Percentiles rank a stretch among this genome's conserved stretches.
Conservation (phyloP, 1,140 invertebrate species). For the Drosophila triauraria region DNA sequence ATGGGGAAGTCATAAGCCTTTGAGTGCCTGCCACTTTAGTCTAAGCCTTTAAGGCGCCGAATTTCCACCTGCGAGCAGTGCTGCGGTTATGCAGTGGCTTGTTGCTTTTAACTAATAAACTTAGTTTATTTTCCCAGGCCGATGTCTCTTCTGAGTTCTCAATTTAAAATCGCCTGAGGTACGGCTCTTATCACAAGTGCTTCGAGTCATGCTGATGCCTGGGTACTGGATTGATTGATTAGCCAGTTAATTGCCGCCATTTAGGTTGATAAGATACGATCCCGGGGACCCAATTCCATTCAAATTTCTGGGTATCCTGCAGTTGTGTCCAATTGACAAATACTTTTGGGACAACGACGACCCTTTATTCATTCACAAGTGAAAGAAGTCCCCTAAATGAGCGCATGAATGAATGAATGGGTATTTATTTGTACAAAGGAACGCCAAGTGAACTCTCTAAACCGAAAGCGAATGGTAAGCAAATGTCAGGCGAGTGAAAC, state of each 20-base stretch:
- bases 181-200: constrained; percentile 30
- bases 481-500: constrained; percentile 36
- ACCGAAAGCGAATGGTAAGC: constrained; percentile 43
- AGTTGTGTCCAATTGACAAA: constrained; percentile 21
- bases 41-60: constrained; percentile 55
- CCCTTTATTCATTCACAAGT: constrained; percentile 19
- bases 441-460: constrained; percentile 22
- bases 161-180: constrained; percentile 12
- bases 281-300: constrained; percentile 25
- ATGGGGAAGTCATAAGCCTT: constrained; percentile 54
- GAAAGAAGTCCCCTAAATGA: constrained; percentile 42
- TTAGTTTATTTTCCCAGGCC: constrained; percentile 7
- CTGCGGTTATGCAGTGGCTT: constrained; percentile 15
- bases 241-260: constrained; percentile 51
- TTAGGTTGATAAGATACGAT: constrained; percentile 49
- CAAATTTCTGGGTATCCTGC: constrained; percentile 8
- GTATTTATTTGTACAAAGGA: constrained; percentile 42
- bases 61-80: constrained; percentile 13
- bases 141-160: neutral
- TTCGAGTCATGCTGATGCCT: constrained; percentile 41
- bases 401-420: constrained; percentile 39
- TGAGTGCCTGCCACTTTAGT: constrained; percentile 57
- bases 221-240: constrained; percentile 42
- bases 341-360: constrained; percentile 17
- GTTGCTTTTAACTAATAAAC: constrained; percentile 36